These are phyloP conservation scores for Lordiphosa stackelbergi DNA, from an alignment of 1,140 invertebrate species.

Conservation along the genomic window DNA sequence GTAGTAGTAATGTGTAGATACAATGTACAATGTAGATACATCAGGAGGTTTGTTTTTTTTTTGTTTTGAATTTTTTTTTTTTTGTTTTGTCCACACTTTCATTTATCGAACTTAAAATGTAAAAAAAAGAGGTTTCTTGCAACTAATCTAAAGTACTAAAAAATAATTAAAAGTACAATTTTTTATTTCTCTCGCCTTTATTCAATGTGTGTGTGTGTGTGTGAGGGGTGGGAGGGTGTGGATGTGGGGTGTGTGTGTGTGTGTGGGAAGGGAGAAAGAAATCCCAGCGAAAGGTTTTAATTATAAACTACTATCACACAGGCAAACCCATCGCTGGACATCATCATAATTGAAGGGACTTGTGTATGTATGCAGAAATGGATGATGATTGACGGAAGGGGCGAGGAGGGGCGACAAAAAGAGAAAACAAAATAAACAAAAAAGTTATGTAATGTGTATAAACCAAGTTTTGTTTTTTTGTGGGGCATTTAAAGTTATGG, in stretches of 20 bases:
- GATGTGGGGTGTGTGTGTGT: constrained; percentile 1
- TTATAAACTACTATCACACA: constrained; percentile 78
- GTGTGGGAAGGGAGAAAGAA: neutral
- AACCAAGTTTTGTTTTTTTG: too few species aligned
- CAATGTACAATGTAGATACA: constrained; percentile 67
- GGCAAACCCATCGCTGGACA: constrained; percentile 61
- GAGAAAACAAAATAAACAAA: too few species aligned
- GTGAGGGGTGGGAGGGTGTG: neutral
- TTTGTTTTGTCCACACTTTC: constrained; percentile 43
- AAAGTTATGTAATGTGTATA: too few species aligned
- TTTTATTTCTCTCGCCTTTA: neutral
- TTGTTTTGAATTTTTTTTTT: constrained; percentile 26
- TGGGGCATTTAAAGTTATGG: too few species aligned
- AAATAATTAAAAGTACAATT: constrained; percentile 16
- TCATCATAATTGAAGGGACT: neutral
- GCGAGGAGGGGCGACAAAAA: constrained; percentile 11
- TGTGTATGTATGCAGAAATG: neutral
- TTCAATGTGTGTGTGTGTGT: constrained; percentile 5
- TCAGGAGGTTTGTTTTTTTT: constrained; percentile 14
- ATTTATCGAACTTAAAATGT: too few species aligned
- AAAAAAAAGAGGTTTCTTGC: too few species aligned
- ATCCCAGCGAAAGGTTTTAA: constrained; percentile 56
- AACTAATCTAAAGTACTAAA: constrained; percentile 30
- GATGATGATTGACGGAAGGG: neutral
- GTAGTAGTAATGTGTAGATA: constrained; percentile 66